Evolutionary conservation across 2,888 invertebrate genomes (phyloP).

Genomic region (Entomobrya multifasciata): DNA sequence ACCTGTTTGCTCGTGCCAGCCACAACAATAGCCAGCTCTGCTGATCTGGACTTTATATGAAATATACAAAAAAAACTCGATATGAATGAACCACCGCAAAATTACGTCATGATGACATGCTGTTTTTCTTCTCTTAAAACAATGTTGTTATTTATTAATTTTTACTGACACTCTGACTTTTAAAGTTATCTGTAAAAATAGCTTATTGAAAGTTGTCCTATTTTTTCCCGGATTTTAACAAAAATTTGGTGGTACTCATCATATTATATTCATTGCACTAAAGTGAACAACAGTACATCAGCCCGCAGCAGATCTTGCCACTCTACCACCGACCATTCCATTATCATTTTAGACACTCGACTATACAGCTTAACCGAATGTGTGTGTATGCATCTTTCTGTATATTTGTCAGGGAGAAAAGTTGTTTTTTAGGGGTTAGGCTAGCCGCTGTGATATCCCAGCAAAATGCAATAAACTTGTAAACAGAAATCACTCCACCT

Average conservation of each 20-base stretch:
- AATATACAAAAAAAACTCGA: no score
- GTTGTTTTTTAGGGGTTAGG: neutral
- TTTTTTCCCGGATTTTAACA: constrained; percentile 16
- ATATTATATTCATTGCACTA: neutral
- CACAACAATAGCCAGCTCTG: no score
- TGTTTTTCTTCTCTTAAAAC: no score
- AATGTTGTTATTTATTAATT: neutral
- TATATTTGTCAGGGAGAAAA: neutral
- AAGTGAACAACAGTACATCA: neutral
- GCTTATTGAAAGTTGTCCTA: neutral
- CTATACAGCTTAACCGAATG: no score
- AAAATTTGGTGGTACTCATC: neutral
- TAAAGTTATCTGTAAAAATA: neutral
- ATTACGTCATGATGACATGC: no score
- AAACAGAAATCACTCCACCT: neutral
- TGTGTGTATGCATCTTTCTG: no score
- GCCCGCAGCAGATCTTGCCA: no score
- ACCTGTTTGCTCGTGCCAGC: no score
- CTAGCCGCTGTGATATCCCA: neutral
- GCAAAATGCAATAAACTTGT: constrained; percentile 1
- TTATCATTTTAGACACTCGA: no score
- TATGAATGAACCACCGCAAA: no score
- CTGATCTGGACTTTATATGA: no score
- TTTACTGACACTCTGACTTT: neutral
- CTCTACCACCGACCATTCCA: no score